phyloP scores from a whole-genome alignment of 2,888 invertebrate species.

The Tanytarsus gracilentus region DNA sequence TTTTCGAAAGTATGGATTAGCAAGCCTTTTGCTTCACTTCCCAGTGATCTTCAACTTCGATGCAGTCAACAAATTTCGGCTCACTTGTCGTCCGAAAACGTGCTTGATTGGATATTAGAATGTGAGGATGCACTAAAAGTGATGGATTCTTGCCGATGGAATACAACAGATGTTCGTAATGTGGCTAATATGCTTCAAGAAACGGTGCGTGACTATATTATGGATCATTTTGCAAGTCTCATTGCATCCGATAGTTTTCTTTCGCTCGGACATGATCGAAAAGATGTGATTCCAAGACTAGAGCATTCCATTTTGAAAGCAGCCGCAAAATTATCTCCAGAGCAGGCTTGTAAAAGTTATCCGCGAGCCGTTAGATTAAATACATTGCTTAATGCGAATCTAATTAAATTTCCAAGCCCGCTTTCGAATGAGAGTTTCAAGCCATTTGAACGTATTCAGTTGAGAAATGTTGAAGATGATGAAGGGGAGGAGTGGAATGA shows the following conservation, averaged over 20 bases:
- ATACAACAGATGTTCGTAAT: conserved; percentile 56
- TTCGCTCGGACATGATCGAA: conserved; percentile 58
- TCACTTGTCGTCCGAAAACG: conserved; percentile 69
- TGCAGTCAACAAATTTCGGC: conserved; percentile 75
- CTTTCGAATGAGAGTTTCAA: conserved; percentile 31
- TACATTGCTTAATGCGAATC: conserved; percentile 41
- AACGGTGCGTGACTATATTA: conserved; percentile 68
- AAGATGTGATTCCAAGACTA: conserved; percentile 63
- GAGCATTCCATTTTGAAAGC: conserved; percentile 72
- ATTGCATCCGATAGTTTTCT: conserved; percentile 55
- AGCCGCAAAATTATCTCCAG: conserved; percentile 68
- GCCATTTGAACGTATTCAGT: conserved; percentile 17
- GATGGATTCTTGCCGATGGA: conserved; percentile 74
- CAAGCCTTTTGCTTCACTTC: conserved; percentile 75
- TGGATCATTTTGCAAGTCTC: conserved; percentile 67
- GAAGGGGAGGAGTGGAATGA: conserved; percentile 47
- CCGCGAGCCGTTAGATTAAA: conserved; percentile 42
- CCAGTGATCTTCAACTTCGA: conserved; percentile 71
- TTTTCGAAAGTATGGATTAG: conserved; percentile 87
- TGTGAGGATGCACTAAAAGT: conserved; percentile 73
- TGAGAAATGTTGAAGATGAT: conserved; percentile 39
- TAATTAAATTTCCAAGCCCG: conserved; percentile 41
- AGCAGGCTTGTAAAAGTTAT: conserved; percentile 75
- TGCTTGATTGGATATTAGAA: conserved; percentile 73
- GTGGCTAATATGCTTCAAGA: conserved; percentile 72